Conservation (phyloP, 2,888 invertebrate genomes). For the Cryptus armator region DNA sequence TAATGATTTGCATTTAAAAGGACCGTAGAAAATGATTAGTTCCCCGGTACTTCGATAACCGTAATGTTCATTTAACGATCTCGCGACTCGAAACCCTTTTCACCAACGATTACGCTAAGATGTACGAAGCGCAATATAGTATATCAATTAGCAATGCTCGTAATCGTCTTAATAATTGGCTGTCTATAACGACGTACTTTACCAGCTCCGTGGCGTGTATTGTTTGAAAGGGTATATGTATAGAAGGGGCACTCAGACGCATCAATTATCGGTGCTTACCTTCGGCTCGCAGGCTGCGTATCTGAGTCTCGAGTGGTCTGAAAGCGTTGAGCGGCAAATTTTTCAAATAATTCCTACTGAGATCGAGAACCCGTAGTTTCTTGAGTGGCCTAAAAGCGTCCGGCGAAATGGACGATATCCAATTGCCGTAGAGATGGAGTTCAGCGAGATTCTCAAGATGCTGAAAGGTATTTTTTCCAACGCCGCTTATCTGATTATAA, state of each 20-base stretch:
- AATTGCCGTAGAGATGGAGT: conserved; percentile 93
- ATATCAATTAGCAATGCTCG: background rate
- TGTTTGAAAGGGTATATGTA: too few species aligned
- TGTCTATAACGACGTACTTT: background rate
- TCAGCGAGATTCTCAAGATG: conserved; percentile 92
- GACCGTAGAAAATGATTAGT: background rate
- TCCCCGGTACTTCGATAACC: background rate
- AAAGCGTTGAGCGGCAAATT: conserved; percentile 92
- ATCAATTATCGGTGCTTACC: conserved; percentile 87
- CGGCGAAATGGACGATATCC: conserved; percentile 91
- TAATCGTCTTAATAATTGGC: conserved; percentile 10
- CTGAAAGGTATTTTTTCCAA: conserved; percentile 91
- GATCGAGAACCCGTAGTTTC: conserved; percentile 91
- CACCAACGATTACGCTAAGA: background rate
- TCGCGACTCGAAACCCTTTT: background rate
- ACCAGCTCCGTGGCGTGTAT: background rate
- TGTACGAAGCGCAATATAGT: background rate
- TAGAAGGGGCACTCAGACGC: background rate
- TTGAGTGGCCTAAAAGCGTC: conserved; percentile 92
- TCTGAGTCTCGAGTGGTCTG: conserved; percentile 92
- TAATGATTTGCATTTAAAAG: background rate
- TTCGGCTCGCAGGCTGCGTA: conserved; percentile 91
- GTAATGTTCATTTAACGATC: background rate
- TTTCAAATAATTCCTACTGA: conserved; percentile 94
- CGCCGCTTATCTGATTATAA: conserved; percentile 92